A percentile compares a stretch with the other conserved stretches of the same genome.
These are phyloP conservation scores for Epinotia ramella DNA, from an alignment of 2,888 invertebrate species.

Conservation along the genomic window DNA sequence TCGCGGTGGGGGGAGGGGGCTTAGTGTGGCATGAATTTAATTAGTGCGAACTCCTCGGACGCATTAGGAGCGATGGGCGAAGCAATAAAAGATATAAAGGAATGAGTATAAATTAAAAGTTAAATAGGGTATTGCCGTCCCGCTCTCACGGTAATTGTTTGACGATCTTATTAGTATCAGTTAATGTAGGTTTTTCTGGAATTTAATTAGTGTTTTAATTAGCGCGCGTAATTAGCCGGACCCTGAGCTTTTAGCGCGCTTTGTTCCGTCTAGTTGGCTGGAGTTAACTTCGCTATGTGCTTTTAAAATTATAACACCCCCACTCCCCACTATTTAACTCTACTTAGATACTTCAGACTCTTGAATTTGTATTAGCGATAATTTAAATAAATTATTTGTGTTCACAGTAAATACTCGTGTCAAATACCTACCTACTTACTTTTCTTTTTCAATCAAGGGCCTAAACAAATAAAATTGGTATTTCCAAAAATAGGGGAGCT, in stretches of 20 bases:
- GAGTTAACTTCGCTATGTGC: conserved; percentile 38
- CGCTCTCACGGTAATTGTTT: conserved; percentile 79
- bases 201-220: conserved; percentile 85
- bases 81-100: conserved; percentile 86
- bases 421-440: too few relatives aligned
- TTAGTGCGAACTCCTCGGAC: conserved; percentile 84
- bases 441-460: too few relatives aligned
- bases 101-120: conserved; percentile 86
- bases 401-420: too few relatives aligned
- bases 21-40: conserved; percentile 86
- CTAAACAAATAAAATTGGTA: too few relatives aligned
- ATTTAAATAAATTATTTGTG: too few relatives aligned
- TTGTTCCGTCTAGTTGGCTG: conserved; percentile 52
- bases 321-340: not conserved
- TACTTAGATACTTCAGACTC: not conserved
- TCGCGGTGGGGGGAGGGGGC: conserved; percentile 63
- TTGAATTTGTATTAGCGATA: too few relatives aligned
- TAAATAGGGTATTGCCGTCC: conserved; percentile 72
- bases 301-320: conserved; percentile 1
- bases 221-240: conserved; percentile 77
- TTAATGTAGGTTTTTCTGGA: conserved; percentile 83
- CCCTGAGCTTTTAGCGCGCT: conserved; percentile 63
- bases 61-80: conserved; percentile 85
- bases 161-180: conserved; percentile 86
- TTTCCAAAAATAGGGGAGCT: too few relatives aligned